A percentile compares a stretch with the other conserved stretches of the same genome.
Conservation (phyloP, 2,797 vertebrate species). For the Pyrocephalus nanus region DNA sequence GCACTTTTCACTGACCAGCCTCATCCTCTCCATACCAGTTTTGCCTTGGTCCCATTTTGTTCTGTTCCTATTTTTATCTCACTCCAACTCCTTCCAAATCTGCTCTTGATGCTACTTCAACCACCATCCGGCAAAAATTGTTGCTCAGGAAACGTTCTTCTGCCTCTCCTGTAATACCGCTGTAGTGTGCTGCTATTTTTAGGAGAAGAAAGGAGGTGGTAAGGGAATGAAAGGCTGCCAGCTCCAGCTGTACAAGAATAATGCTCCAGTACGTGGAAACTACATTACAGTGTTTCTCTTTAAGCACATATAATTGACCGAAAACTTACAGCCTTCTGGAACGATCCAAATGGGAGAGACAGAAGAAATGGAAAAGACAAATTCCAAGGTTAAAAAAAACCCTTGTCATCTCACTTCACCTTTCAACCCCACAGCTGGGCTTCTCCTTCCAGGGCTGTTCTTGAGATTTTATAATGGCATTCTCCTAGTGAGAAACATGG, state of each 20-base stretch:
- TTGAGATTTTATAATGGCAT: background rate
- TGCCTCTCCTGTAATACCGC: constrained; percentile 32
- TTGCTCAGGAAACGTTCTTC: constrained; percentile 49
- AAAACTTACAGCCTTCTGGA: constrained; percentile 44
- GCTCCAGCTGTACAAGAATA: constrained; percentile 48
- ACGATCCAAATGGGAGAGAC: background rate
- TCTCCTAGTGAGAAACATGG: rapidly evolving
- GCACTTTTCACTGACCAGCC: background rate
- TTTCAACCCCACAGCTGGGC: background rate
- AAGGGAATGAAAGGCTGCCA: constrained; percentile 50
- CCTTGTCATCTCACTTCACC: background rate
- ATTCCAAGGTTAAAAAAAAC: background rate
- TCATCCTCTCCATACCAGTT: background rate
- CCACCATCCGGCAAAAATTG: background rate
- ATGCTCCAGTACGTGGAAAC: constrained; percentile 23
- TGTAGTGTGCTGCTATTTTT: constrained; percentile 49
- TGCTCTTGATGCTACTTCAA: background rate
- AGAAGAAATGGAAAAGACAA: background rate
- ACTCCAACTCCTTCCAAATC: background rate
- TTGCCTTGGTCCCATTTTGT: background rate
- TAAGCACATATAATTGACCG: constrained; percentile 19
- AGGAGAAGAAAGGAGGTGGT: constrained; percentile 44
- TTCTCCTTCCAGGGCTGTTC: background rate
- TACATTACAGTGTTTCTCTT: constrained; percentile 28
- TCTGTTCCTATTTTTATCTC: background rate